Conservation (phyloP, 2,888 invertebrate genomes). For the Callyntrura guangdongensis region DNA sequence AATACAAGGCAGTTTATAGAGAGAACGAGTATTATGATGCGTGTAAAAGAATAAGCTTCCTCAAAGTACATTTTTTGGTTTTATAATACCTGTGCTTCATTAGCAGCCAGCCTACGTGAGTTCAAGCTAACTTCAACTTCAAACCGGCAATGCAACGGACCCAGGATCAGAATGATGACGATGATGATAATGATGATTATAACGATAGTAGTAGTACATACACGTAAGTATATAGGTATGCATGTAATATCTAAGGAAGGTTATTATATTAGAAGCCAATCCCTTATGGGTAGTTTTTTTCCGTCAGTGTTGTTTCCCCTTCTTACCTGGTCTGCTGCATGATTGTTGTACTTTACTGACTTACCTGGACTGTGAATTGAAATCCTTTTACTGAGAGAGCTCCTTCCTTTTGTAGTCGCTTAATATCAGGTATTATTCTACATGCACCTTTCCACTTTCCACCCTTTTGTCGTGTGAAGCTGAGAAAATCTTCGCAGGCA, state of each 20-base stretch:
- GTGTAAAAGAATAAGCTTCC: not conserved
- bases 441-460: constrained; percentile 22
- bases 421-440: constrained; percentile 19
- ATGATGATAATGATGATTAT: constrained; percentile 37
- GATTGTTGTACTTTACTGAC: not conserved
- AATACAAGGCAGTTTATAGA: not conserved
- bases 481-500: not conserved
- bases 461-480: not conserved
- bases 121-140: not conserved
- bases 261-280: constrained; percentile 33
- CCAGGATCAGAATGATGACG: constrained; percentile 40
- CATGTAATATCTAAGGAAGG: not conserved
- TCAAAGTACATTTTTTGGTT: too few relatives aligned
- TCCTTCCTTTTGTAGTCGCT: not conserved
- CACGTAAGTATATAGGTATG: not conserved
- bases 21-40: not conserved
- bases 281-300: constrained; percentile 29
- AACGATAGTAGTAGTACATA: not conserved
- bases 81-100: constrained; percentile 25
- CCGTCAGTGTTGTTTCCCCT: not conserved
- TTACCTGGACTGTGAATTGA: constrained; percentile 29
- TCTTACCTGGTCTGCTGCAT: not conserved
- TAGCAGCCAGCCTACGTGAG: not conserved
- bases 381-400: constrained; percentile 8
- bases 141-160: constrained; percentile 36